phyloP scores from a whole-genome alignment of 2,797 vertebrate species.

The Otolemur crassicaudatus region DNA sequence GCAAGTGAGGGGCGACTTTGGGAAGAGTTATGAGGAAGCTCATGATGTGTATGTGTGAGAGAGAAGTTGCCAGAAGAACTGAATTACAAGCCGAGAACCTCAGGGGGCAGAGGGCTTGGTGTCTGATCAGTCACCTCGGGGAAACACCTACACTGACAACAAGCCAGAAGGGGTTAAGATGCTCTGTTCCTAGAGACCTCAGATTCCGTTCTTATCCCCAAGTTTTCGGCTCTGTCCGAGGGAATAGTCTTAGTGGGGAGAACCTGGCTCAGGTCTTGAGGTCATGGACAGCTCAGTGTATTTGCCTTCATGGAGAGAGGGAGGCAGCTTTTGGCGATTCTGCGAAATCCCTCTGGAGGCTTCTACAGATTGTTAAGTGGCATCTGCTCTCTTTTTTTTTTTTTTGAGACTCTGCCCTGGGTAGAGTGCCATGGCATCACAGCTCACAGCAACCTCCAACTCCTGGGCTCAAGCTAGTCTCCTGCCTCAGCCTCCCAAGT shows the following conservation, averaged over 20 bases:
- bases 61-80: not conserved
- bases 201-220: not conserved
- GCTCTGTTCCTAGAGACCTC: not conserved
- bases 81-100: not conserved
- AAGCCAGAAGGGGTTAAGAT: not conserved
- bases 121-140: not conserved
- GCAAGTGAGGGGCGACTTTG: not conserved
- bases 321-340: not conserved
- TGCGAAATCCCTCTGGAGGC: not conserved
- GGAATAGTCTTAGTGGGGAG: not conserved
- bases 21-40: not conserved
- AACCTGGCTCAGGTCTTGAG: not conserved
- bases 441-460: too few species aligned
- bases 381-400: slow-evolving; percentile 31
- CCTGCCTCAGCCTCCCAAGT: too few species aligned
- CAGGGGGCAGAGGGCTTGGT: not conserved
- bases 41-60: not conserved
- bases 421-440: too few species aligned
- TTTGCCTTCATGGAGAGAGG: not conserved
- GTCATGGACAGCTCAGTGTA: not conserved
- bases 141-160: not conserved
- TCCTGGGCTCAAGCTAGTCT: too few species aligned
- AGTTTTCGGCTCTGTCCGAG: not conserved
- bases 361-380: not conserved
- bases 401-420: too few species aligned